Percentiles rank a stretch among this genome's conserved stretches.
These are phyloP conservation scores for Ischnus inquisitorius DNA, from an alignment of 2,888 invertebrate genomes.

Conservation along the genomic window DNA sequence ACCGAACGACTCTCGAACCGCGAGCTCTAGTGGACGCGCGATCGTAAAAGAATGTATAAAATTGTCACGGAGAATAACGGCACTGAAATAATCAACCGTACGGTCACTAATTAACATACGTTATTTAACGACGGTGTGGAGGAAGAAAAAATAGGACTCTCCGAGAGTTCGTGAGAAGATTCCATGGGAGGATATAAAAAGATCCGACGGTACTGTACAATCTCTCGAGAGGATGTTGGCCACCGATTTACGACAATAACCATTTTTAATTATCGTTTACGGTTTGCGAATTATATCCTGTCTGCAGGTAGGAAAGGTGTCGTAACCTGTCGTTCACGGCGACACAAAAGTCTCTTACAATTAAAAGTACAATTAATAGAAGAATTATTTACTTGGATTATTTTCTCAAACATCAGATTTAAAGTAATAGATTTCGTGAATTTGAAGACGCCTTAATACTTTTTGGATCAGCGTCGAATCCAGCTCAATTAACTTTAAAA, in stretches of 20 bases:
- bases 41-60: slow-evolving; percentile 52
- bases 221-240: not conserved
- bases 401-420: too few species aligned
- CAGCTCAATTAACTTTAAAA: not conserved
- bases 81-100: slow-evolving; percentile 28
- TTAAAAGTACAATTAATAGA: too few species aligned
- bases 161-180: not conserved
- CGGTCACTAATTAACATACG: slow-evolving; percentile 11
- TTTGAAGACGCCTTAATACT: too few species aligned
- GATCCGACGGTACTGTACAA: not conserved
- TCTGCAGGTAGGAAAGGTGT: not conserved
- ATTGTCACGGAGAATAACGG: slow-evolving; percentile 44
- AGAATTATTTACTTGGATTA: too few species aligned
- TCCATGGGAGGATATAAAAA: not conserved
- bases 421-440: too few species aligned
- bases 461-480: too few species aligned
- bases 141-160: not conserved
- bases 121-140: not conserved
- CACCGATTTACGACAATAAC: not conserved
- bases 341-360: too few species aligned
- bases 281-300: not conserved
- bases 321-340: too few species aligned
- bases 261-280: not conserved
- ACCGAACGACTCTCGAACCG: slow-evolving; percentile 28
- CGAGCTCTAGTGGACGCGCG: not conserved